These are phyloP conservation scores for Lasioglossum oenotherae DNA, from an alignment of 2,888 invertebrate species.

Conservation along the genomic window DNA sequence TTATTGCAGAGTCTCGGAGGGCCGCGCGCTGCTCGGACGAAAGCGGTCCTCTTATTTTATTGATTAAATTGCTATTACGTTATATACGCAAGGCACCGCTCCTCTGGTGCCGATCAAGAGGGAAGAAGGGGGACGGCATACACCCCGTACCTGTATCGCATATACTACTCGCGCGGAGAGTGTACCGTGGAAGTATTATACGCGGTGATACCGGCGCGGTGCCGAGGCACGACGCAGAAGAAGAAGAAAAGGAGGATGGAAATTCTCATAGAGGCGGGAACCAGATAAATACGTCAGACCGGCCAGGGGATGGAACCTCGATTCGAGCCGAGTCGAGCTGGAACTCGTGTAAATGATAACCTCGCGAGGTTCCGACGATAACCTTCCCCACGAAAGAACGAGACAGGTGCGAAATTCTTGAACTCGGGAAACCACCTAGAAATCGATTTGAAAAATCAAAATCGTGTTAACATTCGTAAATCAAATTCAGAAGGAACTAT, in stretches of 20 bases:
- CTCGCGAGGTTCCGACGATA: conserved; percentile 72
- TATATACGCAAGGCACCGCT: conserved; percentile 70
- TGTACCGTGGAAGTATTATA: conserved; percentile 43
- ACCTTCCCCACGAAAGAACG: conserved; percentile 63
- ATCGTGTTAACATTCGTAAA: too few relatives aligned
- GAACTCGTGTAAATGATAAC: conserved; percentile 75
- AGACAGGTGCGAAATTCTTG: neutral
- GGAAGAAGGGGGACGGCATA: neutral
- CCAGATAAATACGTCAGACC: conserved; percentile 78
- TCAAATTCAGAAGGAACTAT: too few relatives aligned
- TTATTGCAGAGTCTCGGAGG: conserved; percentile 80
- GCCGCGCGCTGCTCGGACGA: conserved; percentile 68
- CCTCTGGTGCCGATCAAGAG: conserved; percentile 13
- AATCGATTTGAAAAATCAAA: too few relatives aligned
- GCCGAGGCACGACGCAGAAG: conserved; percentile 45
- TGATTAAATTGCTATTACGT: conserved; percentile 82
- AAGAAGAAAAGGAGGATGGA: conserved; percentile 51
- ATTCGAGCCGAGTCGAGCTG: conserved; percentile 57
- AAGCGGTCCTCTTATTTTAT: conserved; percentile 81
- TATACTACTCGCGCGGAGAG: conserved; percentile 27
- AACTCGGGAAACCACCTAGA: neutral
- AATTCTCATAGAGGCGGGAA: conserved; percentile 70
- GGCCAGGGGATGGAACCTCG: conserved; percentile 63
- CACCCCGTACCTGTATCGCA: conserved; percentile 13
- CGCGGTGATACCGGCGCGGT: conserved; percentile 60